Evolutionary conservation across 2,888 invertebrate genomes (phyloP).

Genomic region (Nezara viridula): DNA sequence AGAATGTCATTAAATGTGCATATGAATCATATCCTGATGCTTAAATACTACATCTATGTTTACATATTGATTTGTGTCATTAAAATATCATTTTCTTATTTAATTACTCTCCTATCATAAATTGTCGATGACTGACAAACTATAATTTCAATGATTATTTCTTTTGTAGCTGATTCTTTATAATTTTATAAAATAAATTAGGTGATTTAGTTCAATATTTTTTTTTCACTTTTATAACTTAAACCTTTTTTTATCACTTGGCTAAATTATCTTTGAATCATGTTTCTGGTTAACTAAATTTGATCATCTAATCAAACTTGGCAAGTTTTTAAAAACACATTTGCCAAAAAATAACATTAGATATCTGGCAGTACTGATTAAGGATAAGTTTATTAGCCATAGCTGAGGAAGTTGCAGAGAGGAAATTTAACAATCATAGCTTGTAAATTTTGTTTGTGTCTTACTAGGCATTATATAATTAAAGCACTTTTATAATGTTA

Average conservation of each 20-base stretch:
- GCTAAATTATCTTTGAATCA: background rate
- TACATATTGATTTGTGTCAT: too few species aligned
- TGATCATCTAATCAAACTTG: background rate
- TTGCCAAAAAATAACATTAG: background rate
- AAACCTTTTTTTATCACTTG: too few species aligned
- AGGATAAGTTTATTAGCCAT: background rate
- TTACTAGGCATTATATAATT: conserved; percentile 27
- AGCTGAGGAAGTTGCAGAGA: background rate
- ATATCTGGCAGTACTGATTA: conserved; percentile 41
- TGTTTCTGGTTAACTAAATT: background rate
- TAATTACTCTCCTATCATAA: too few species aligned
- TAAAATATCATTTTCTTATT: too few species aligned
- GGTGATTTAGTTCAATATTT: background rate
- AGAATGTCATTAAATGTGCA: too few species aligned
- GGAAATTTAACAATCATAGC: conserved; percentile 48
- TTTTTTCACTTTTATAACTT: background rate
- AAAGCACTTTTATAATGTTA: conserved; percentile 43
- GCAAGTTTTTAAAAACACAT: background rate
- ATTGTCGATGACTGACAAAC: too few species aligned
- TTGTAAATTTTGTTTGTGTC: conserved; percentile 46
- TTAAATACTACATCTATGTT: too few species aligned
- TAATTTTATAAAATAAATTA: background rate
- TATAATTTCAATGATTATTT: too few species aligned
- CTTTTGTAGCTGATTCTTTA: too few species aligned
- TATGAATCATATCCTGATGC: too few species aligned